phyloP scores from a whole-genome alignment of 2,113 vertebrate genomes.

The Tapirus terrestris region DNA sequence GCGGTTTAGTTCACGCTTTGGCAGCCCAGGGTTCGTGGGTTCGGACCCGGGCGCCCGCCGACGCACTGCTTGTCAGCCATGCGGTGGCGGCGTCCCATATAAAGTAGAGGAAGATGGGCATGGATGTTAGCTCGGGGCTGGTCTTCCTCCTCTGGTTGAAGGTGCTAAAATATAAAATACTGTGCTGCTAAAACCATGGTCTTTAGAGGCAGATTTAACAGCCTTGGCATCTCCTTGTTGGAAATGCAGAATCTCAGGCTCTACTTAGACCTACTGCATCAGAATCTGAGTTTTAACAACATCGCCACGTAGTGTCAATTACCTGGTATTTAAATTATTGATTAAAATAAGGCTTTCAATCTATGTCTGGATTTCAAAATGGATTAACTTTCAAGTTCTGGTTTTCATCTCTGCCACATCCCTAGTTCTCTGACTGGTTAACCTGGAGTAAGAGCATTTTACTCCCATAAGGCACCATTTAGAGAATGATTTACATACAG shows the following conservation, averaged over 20 bases:
- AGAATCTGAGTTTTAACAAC: not conserved
- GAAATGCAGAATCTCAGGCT: not conserved
- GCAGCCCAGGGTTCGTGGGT: too few relatives aligned
- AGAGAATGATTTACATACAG: not conserved
- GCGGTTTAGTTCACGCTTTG: too few relatives aligned
- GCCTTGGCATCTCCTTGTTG: not conserved
- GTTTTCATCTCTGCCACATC: not conserved
- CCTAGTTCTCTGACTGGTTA: not conserved
- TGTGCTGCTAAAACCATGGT: accelerated
- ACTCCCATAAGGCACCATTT: not conserved
- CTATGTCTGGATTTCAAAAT: not conserved
- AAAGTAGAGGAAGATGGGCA: too few relatives aligned
- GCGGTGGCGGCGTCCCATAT: too few relatives aligned
- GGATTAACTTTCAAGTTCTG: not conserved
- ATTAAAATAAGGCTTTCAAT: not conserved
- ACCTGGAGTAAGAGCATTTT: not conserved
- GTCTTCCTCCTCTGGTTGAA: not conserved
- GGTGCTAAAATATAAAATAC: not conserved
- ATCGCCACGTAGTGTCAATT: not conserved
- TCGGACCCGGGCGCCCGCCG: too few relatives aligned
- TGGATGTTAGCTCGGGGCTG: too few relatives aligned
- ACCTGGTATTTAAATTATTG: not conserved
- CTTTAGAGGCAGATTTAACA: not conserved
- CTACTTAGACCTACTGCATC: not conserved
- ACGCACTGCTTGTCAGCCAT: too few relatives aligned